Evolutionary conservation across 2,797 vertebrate species (phyloP).

Genomic region (Semaprochilodus insignis): DNA sequence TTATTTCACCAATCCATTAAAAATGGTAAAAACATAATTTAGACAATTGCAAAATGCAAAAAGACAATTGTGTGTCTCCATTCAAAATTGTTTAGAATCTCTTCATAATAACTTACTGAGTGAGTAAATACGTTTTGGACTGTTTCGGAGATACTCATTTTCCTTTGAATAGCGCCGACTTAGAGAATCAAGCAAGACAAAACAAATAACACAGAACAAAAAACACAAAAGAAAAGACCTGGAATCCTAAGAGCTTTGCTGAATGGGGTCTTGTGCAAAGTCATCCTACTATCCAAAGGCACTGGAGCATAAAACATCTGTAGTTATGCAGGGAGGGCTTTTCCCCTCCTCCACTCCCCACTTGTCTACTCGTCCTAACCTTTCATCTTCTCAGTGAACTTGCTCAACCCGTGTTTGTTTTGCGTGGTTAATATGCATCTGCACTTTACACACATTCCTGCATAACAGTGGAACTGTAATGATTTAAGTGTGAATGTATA

Average conservation of each 20-base stretch:
- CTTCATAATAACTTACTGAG: too few species aligned
- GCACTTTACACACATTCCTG: not conserved
- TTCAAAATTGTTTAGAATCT: too few species aligned
- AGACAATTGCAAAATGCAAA: too few species aligned
- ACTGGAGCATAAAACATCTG: slow-evolving; percentile 71
- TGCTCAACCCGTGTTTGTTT: not conserved
- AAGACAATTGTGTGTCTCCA: too few species aligned
- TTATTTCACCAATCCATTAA: not conserved
- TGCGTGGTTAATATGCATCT: not conserved
- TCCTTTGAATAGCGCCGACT: too few species aligned
- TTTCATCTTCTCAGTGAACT: slow-evolving; percentile 55
- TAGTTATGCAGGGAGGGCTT: slow-evolving; percentile 69
- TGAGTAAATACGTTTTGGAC: too few species aligned
- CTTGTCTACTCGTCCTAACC: slow-evolving; percentile 56
- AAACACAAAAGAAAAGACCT: not conserved
- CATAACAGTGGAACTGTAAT: not conserved
- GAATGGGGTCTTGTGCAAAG: slow-evolving; percentile 35
- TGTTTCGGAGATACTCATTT: too few species aligned
- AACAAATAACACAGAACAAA: too few species aligned
- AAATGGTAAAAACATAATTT: too few species aligned
- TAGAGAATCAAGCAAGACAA: too few species aligned
- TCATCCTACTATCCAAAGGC: slow-evolving; percentile 70
- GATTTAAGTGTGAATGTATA: too few species aligned
- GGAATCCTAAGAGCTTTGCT: not conserved
- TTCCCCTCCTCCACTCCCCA: slow-evolving; percentile 45